These are phyloP conservation scores for Enteromius viviparus DNA, from an alignment of 2,797 vertebrate genomes.

Conservation along the genomic window DNA sequence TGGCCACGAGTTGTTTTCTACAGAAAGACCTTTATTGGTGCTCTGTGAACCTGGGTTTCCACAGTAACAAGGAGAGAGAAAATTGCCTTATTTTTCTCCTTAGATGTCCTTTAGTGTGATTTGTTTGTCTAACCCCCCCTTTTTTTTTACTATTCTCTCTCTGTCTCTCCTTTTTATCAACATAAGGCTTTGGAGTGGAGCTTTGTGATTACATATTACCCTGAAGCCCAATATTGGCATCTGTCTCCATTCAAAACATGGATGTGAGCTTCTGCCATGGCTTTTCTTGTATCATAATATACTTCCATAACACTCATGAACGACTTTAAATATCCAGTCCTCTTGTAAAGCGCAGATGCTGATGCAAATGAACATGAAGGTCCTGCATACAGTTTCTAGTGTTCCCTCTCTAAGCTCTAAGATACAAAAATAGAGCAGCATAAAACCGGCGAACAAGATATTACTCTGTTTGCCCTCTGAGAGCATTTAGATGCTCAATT, in stretches of 20 bases:
- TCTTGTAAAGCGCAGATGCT: constrained; percentile 10
- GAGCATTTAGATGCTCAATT: constrained; percentile 15
- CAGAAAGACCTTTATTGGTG: constrained; percentile 46
- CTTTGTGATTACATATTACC: constrained; percentile 48
- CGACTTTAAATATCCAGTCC: constrained; percentile 10
- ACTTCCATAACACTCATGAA: not conserved
- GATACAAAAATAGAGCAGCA: constrained; percentile 16
- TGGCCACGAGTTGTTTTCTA: constrained; percentile 47
- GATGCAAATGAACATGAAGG: not conserved
- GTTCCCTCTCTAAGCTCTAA: not conserved
- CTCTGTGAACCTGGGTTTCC: constrained; percentile 45
- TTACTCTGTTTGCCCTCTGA: constrained; percentile 19
- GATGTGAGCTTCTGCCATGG: constrained; percentile 10
- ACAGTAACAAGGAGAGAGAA: constrained; percentile 25
- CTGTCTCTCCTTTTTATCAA: constrained; percentile 1
- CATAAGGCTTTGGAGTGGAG: constrained; percentile 35
- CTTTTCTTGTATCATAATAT: not conserved
- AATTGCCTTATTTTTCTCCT: constrained; percentile 37
- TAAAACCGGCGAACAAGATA: not conserved
- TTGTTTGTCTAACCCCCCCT: not conserved
- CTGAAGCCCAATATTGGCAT: constrained; percentile 44
- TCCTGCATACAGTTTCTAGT: not conserved
- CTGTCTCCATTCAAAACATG: constrained; percentile 47
- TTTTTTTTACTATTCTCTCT: constrained; percentile 17
- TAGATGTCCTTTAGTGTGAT: constrained; percentile 34